phyloP scores from a whole-genome alignment of 1,140 invertebrate species.

The Drosophila asahinai region DNA sequence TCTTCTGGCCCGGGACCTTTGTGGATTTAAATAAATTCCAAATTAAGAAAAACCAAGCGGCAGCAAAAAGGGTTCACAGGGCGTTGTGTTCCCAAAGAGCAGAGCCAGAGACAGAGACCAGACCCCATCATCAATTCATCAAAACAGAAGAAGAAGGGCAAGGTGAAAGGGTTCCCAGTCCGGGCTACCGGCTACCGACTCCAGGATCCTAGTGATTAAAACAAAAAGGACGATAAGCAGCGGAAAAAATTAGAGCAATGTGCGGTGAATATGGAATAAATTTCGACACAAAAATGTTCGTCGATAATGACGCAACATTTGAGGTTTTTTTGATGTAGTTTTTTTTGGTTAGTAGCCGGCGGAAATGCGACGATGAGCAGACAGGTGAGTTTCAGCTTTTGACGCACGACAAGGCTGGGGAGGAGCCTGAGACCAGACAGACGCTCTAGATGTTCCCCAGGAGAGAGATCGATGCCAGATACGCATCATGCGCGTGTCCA shows the following conservation, averaged over 20 bases:
- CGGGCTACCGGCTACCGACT: constrained; percentile 3
- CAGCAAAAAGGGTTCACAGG: constrained; percentile 45
- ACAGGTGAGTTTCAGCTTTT: constrained; percentile 75
- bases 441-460: constrained; percentile 10
- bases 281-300: constrained; percentile 58
- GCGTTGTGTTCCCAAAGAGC: constrained; percentile 50
- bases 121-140: constrained; percentile 84
- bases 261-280: constrained; percentile 81
- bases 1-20: constrained; percentile 18
- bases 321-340: constrained; percentile 66
- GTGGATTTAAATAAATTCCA: constrained; percentile 84
- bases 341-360: constrained; percentile 48
- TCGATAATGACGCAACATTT: constrained; percentile 81
- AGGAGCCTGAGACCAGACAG: constrained; percentile 22
- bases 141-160: constrained; percentile 62
- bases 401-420: constrained; percentile 27
- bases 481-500: constrained; percentile 67
- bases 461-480: constrained; percentile 31
- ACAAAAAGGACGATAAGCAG: constrained; percentile 80
- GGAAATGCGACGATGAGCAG: constrained; percentile 60
- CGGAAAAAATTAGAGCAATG: constrained; percentile 83
- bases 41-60: constrained; percentile 76
- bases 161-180: constrained; percentile 23
- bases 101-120: constrained; percentile 32
- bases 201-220: constrained; percentile 63